Percentiles rank a stretch among this genome's conserved stretches.
Conservation (phyloP, 2,888 invertebrate species). For the Scaptomyza tumidula region DNA sequence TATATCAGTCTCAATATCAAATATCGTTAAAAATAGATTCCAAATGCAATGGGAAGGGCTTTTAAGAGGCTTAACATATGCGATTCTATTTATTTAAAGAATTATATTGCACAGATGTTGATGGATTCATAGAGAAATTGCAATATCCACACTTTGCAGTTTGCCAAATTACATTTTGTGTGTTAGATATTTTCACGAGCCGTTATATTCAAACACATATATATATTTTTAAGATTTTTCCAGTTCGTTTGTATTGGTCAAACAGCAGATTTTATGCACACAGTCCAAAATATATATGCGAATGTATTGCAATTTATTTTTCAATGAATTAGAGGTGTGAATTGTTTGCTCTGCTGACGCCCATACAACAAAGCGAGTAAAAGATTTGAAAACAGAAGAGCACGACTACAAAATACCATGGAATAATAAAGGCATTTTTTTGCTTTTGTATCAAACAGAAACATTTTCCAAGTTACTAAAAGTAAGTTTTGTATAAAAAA, state of each 20-base stretch:
- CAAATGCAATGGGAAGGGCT: background rate
- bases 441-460: no score
- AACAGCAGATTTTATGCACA: slow-evolving; percentile 53
- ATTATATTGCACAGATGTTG: slow-evolving; percentile 55
- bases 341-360: slow-evolving; percentile 47
- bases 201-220: slow-evolving; percentile 12
- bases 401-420: background rate
- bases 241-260: slow-evolving; percentile 61
- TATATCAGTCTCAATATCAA: background rate
- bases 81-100: slow-evolving; percentile 41
- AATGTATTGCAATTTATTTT: slow-evolving; percentile 56
- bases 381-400: background rate
- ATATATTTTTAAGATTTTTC: slow-evolving; percentile 61
- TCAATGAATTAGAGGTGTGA: slow-evolving; percentile 68
- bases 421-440: no score
- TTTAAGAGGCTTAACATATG: background rate
- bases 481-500: no score
- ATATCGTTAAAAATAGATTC: background rate
- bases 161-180: slow-evolving; percentile 60
- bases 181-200: slow-evolving; percentile 35
- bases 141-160: slow-evolving; percentile 44
- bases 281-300: slow-evolving; percentile 23
- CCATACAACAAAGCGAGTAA: slow-evolving; percentile 1
- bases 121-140: slow-evolving; percentile 63
- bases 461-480: no score